These are phyloP conservation scores for Drosophila vallismaia DNA, from an alignment of 2,888 invertebrate genomes.

Conservation along the genomic window DNA sequence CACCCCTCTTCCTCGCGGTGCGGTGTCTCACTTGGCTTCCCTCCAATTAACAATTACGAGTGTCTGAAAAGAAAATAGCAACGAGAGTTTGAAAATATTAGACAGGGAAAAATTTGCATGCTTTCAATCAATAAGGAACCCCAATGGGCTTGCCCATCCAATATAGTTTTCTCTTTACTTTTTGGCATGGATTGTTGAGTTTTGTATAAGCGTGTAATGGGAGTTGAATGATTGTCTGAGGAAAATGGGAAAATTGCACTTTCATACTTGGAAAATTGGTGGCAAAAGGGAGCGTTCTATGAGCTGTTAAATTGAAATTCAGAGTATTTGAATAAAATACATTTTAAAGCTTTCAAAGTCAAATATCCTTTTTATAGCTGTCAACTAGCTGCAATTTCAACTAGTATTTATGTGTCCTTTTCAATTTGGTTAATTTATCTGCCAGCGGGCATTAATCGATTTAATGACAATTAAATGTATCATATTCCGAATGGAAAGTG, in stretches of 20 bases:
- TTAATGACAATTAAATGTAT: slow-evolving; percentile 34
- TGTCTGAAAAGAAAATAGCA: slow-evolving; percentile 29
- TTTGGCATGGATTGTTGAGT: slow-evolving; percentile 63
- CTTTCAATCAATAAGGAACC: slow-evolving; percentile 64
- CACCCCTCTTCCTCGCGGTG: slow-evolving; percentile 12
- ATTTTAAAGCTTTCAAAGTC: not conserved
- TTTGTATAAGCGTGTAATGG: slow-evolving; percentile 23
- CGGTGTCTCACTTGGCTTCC: slow-evolving; percentile 31
- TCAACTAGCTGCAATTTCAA: too few species aligned
- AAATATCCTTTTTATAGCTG: not conserved
- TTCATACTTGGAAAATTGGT: slow-evolving; percentile 3
- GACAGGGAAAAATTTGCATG: slow-evolving; percentile 72
- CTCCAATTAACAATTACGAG: slow-evolving; percentile 62
- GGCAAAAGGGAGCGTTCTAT: slow-evolving; percentile 10
- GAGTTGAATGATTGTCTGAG: slow-evolving; percentile 13
- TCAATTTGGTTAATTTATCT: slow-evolving; percentile 7
- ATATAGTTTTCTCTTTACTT: slow-evolving; percentile 33
- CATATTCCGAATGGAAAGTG: slow-evolving; percentile 16
- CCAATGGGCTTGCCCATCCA: slow-evolving; percentile 21
- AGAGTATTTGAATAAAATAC: not conserved
- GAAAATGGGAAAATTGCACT: slow-evolving; percentile 20
- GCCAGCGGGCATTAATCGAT: slow-evolving; percentile 25
- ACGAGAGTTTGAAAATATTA: slow-evolving; percentile 27
- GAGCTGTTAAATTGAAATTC: not conserved
- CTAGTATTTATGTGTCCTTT: slow-evolving; percentile 1